phyloP scores from a whole-genome alignment of 2,797 vertebrate species.

The Gobio occitaniae region DNA sequence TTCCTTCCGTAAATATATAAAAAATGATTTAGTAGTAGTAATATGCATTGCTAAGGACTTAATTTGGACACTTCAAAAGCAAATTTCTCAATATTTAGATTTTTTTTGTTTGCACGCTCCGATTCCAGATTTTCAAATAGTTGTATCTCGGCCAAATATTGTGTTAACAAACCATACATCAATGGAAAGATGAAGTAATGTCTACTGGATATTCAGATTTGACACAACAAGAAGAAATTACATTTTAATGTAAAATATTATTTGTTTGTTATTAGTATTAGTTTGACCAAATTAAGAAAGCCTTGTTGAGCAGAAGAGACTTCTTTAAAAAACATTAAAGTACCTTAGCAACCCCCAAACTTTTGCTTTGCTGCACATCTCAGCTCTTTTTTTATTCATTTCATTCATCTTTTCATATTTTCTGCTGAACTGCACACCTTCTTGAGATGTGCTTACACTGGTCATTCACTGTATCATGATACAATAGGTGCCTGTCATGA shows the following conservation, averaged over 20 bases:
- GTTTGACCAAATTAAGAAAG: neutral
- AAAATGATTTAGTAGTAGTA: no score
- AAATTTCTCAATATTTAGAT: no score
- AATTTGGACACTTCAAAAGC: no score
- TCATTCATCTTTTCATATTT: constrained; percentile 15
- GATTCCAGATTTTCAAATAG: no score
- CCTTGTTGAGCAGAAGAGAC: neutral
- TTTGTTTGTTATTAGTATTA: neutral
- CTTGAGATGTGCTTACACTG: constrained; percentile 1
- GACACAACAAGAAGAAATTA: neutral
- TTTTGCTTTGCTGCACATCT: neutral
- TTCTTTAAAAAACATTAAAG: neutral
- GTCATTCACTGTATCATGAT: constrained; percentile 7
- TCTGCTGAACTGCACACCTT: constrained; percentile 19
- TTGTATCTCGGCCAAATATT: no score
- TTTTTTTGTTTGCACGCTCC: no score
- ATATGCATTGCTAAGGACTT: no score
- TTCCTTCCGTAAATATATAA: no score
- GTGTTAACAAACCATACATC: no score
- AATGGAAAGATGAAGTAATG: neutral
- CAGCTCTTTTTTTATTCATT: neutral
- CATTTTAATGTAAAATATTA: neutral
- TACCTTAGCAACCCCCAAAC: neutral
- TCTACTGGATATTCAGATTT: neutral
- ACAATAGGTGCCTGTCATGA: constrained; percentile 16